Percentiles rank a stretch among this genome's conserved stretches.
phyloP scores from a whole-genome alignment of 2,888 invertebrate genomes.

The Piscicola geometra region DNA sequence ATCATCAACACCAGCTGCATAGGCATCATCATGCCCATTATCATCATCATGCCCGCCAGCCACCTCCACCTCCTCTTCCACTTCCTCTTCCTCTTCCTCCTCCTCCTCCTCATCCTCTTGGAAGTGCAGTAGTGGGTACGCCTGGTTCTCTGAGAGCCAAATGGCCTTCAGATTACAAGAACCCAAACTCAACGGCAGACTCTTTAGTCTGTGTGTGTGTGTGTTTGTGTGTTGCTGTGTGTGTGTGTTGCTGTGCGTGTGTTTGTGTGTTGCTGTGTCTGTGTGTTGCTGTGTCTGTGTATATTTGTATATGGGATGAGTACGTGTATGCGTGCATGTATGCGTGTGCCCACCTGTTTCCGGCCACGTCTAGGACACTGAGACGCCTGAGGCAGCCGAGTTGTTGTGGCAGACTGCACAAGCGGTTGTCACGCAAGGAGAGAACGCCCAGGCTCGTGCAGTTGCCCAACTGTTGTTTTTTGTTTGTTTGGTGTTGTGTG shows the following conservation, averaged over 20 bases:
- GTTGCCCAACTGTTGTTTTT: slow-evolving; percentile 56
- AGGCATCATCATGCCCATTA: neutral
- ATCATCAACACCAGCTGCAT: too few species aligned
- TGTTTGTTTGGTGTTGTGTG: too few species aligned
- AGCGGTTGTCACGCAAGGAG: slow-evolving; percentile 88
- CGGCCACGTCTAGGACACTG: slow-evolving; percentile 93
- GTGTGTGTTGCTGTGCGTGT: neutral
- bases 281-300: neutral
- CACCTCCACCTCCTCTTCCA: slow-evolving; percentile 79
- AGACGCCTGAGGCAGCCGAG: slow-evolving; percentile 86
- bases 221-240: neutral
- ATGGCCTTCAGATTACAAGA: slow-evolving; percentile 72
- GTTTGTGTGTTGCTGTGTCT: neutral
- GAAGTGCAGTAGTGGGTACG: slow-evolving; percentile 93
- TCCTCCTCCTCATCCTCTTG: slow-evolving; percentile 62
- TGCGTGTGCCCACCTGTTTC: slow-evolving; percentile 65
- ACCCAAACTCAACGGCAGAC: slow-evolving; percentile 88
- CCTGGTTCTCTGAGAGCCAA: slow-evolving; percentile 93
- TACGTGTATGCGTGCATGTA: too few species aligned
- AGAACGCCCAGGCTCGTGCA: slow-evolving; percentile 73
- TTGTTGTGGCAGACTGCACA: slow-evolving; percentile 81
- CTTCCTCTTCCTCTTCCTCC: slow-evolving; percentile 66
- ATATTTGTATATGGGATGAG: too few species aligned
- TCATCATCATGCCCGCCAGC: slow-evolving; percentile 57
- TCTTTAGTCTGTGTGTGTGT: slow-evolving; percentile 68